phyloP scores from a whole-genome alignment of 2,888 invertebrate species.

The Epicampocera succincta region DNA sequence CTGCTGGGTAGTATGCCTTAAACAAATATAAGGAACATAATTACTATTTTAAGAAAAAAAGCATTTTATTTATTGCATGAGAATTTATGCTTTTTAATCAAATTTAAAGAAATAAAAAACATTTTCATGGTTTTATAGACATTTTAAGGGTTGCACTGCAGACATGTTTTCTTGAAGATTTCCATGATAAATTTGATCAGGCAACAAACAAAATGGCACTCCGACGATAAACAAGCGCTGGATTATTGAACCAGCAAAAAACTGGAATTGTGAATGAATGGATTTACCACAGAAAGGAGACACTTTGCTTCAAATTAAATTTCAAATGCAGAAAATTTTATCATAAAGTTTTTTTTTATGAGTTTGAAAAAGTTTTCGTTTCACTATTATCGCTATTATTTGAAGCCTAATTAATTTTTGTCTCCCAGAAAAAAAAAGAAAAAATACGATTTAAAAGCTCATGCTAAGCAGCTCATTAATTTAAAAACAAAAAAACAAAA shows the following conservation, averaged over 20 bases:
- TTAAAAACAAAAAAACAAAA: background rate
- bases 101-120: slow-evolving; percentile 23
- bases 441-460: background rate
- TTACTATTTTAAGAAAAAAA: slow-evolving; percentile 12
- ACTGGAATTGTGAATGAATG: background rate
- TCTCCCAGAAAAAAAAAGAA: slow-evolving; percentile 76
- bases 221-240: background rate
- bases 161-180: slow-evolving; percentile 41
- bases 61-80: slow-evolving; percentile 29
- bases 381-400: slow-evolving; percentile 73
- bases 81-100: slow-evolving; percentile 47
- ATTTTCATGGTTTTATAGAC: background rate
- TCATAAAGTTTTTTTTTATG: background rate
- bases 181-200: background rate
- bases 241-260: background rate
- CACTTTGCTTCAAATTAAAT: slow-evolving; percentile 10
- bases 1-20: background rate
- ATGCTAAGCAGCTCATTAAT: slow-evolving; percentile 1
- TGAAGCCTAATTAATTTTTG: slow-evolving; percentile 81
- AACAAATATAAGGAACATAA: background rate
- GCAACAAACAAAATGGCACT: slow-evolving; percentile 38
- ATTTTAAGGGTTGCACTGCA: slow-evolving; percentile 53
- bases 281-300: slow-evolving; percentile 27
- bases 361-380: slow-evolving; percentile 9
- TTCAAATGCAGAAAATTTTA: background rate